Percentiles rank a stretch among this genome's conserved stretches.
phyloP scores from a whole-genome alignment of 1,140 invertebrate species.

The Venustaconcha ellipsiformis region DNA sequence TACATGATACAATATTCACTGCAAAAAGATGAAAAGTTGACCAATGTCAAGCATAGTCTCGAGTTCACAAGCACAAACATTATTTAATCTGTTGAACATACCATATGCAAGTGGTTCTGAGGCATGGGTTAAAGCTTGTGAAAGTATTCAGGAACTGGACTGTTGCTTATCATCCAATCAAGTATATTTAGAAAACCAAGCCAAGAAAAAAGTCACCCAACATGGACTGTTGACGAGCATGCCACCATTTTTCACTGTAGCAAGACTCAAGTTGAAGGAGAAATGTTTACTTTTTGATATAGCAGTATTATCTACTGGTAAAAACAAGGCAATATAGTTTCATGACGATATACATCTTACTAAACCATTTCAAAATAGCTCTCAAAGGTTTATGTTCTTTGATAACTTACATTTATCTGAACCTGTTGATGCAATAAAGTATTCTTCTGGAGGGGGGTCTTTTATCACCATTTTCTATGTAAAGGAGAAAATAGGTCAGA shows the following conservation, averaged over 20 bases:
- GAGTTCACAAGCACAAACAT: slow-evolving; percentile 11
- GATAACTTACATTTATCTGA: slow-evolving; percentile 15
- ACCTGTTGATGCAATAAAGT: slow-evolving; percentile 17
- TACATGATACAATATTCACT: slow-evolving; percentile 11
- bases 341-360: slow-evolving; percentile 26
- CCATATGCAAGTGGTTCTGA: not conserved
- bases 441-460: slow-evolving; percentile 1
- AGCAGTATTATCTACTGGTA: not conserved
- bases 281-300: slow-evolving; percentile 10
- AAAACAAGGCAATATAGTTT: slow-evolving; percentile 9
- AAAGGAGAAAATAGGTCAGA: slow-evolving; percentile 8
- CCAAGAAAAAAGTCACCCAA: not conserved
- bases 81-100: slow-evolving; percentile 7
- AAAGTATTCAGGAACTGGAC: slow-evolving; percentile 11
- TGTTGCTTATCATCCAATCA: slow-evolving; percentile 12
- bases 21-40: slow-evolving; percentile 21
- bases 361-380: slow-evolving; percentile 11
- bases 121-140: slow-evolving; percentile 2
- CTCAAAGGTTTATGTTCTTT: slow-evolving; percentile 19
- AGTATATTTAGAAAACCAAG: slow-evolving; percentile 12
- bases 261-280: not conserved
- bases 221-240: slow-evolving; percentile 13
- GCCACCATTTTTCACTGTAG: slow-evolving; percentile 5
- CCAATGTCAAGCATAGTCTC: slow-evolving; percentile 2
- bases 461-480: slow-evolving; percentile 2